Evolutionary conservation across 2,113 vertebrate species (phyloP).

Genomic region (Axis porcinus): DNA sequence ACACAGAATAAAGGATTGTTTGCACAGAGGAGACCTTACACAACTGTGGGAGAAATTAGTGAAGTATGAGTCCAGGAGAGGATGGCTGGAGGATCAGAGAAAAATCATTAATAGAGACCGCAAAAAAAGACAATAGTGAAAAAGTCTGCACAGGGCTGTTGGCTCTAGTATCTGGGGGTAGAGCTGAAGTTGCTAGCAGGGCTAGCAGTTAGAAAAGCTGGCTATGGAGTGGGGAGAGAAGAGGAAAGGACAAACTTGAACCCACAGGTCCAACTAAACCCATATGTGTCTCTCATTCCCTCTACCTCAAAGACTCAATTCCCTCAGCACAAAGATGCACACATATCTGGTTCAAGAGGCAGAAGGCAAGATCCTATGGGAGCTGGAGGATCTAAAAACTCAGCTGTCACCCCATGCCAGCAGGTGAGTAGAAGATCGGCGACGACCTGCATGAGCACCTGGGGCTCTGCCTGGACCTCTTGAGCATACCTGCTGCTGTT

Average conservation of each 20-base stretch:
- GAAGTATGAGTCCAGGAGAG: neutral
- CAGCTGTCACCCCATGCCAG: neutral
- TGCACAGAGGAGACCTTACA: neutral
- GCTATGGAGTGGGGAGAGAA: neutral
- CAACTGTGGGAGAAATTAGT: neutral
- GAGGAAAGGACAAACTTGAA: neutral
- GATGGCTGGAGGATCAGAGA: neutral
- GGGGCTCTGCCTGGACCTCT: neutral
- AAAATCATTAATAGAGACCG: neutral
- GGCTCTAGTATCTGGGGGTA: neutral
- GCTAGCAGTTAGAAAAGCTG: neutral
- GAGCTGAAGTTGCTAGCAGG: neutral
- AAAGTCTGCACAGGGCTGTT: neutral
- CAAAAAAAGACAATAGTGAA: neutral
- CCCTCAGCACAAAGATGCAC: neutral
- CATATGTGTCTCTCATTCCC: neutral
- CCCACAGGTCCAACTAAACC: neutral
- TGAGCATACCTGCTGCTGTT: neutral
- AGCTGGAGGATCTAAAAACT: neutral
- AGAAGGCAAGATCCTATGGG: neutral
- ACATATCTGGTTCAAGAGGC: neutral
- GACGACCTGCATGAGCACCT: accelerated
- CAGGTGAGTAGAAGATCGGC: neutral
- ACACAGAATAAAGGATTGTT: neutral
- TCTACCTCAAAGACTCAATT: neutral